phyloP scores from a whole-genome alignment of 2,797 vertebrate genomes.

The Coluber constrictor region DNA sequence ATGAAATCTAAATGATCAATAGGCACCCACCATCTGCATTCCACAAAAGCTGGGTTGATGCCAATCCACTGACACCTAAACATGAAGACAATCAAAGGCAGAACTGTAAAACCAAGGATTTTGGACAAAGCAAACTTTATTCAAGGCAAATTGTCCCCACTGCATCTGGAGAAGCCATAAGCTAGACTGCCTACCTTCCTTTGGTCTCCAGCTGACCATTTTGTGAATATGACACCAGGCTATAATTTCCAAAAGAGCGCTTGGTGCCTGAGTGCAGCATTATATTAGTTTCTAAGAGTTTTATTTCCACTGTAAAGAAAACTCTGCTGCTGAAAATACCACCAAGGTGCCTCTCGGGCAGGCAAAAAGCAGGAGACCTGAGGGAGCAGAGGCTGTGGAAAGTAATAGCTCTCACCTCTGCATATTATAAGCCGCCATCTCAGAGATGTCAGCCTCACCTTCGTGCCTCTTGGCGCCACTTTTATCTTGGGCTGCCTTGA shows the following conservation, averaged over 20 bases:
- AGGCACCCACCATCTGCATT: neutral
- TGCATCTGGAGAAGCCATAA: neutral
- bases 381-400: neutral
- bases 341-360: neutral
- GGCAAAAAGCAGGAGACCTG: neutral
- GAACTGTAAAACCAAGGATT: neutral
- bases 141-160: neutral
- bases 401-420: neutral
- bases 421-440: neutral
- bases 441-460: neutral
- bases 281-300: constrained; percentile 4
- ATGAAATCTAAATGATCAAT: neutral
- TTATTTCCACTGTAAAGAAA: neutral
- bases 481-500: neutral
- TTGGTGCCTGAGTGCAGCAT: neutral
- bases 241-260: neutral
- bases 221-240: neutral
- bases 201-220: neutral
- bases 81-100: neutral
- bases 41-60: neutral
- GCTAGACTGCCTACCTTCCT: neutral
- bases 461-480: neutral
- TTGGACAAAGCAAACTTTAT: neutral
- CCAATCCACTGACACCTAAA: neutral
- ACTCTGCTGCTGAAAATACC: neutral